Evolutionary conservation across 2,888 invertebrate genomes (phyloP).

Genomic region (Caenorhabditis becei): DNA sequence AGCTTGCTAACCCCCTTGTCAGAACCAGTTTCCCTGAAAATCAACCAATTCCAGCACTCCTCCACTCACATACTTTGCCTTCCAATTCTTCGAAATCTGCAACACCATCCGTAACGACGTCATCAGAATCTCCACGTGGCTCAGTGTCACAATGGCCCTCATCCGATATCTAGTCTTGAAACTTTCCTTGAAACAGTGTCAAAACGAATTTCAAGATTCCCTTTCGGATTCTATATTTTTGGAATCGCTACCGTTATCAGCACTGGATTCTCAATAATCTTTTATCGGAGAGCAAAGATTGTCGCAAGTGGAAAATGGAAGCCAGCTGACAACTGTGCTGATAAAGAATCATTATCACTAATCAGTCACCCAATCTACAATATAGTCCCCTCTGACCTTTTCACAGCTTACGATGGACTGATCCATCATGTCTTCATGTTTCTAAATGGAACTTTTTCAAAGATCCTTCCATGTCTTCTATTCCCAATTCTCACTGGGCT

Average conservation of each 20-base stretch:
- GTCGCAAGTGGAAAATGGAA: too few relatives aligned
- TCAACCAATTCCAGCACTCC: slow-evolving; percentile 13
- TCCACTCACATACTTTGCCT: slow-evolving; percentile 3
- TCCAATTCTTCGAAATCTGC: slow-evolving; percentile 6
- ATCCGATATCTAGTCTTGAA: too few relatives aligned
- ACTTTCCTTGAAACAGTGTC: too few relatives aligned
- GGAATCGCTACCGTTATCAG: too few relatives aligned
- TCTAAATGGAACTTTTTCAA: neutral
- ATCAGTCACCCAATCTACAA: neutral
- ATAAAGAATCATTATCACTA: too few relatives aligned
- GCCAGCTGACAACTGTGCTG: too few relatives aligned
- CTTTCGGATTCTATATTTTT: too few relatives aligned
- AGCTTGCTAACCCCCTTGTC: too few relatives aligned
- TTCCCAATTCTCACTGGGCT: slow-evolving; percentile 10
- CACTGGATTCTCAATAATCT: too few relatives aligned
- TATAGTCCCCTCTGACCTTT: neutral
- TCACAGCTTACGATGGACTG: neutral
- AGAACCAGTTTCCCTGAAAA: too few relatives aligned
- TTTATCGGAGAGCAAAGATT: too few relatives aligned
- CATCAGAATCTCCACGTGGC: slow-evolving; percentile 22
- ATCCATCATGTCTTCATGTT: neutral
- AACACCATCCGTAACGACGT: slow-evolving; percentile 15
- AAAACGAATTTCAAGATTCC: too few relatives aligned
- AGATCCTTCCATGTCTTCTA: slow-evolving; percentile 27
- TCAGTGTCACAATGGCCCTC: neutral